These are phyloP conservation scores for Erethizon dorsatum DNA, from an alignment of 2,797 vertebrate genomes.

Conservation along the genomic window DNA sequence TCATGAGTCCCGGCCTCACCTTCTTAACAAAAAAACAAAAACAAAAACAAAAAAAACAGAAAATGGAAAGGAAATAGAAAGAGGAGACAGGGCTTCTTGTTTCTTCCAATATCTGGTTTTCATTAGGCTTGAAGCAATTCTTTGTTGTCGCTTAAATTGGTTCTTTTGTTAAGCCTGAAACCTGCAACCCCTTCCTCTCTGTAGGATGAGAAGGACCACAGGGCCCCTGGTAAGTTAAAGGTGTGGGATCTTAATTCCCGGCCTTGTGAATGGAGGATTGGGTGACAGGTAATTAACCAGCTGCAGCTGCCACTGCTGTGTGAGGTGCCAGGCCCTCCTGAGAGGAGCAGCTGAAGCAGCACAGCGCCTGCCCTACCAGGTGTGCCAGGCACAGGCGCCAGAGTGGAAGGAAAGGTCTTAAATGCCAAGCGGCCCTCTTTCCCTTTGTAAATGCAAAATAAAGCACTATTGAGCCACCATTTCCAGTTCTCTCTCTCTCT, in stretches of 20 bases:
- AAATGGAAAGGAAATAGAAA: conserved; percentile 38
- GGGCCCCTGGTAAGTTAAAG: conserved; percentile 63
- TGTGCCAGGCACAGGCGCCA: neutral
- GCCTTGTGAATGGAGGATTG: conserved; percentile 63
- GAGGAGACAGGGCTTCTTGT: conserved; percentile 52
- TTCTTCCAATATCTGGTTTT: conserved; percentile 66
- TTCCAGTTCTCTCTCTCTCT: no score
- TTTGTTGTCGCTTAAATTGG: conserved; percentile 79
- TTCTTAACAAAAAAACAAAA: neutral
- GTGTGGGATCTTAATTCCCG: conserved; percentile 56
- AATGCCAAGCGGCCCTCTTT: neutral
- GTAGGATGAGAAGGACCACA: neutral
- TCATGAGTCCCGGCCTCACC: neutral
- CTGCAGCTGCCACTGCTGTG: conserved; percentile 9
- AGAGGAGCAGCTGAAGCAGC: neutral
- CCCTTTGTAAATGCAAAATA: neutral
- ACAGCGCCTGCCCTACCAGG: neutral
- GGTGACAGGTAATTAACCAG: conserved; percentile 65
- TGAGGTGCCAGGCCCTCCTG: neutral
- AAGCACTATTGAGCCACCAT: neutral
- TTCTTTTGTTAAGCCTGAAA: conserved; percentile 75
- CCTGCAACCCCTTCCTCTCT: neutral
- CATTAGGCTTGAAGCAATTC: conserved; percentile 66
- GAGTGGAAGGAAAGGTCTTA: neutral
- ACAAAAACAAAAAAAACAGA: neutral